phyloP scores from a whole-genome alignment of 2,888 invertebrate genomes.

The Cryptocephalus primarius region DNA sequence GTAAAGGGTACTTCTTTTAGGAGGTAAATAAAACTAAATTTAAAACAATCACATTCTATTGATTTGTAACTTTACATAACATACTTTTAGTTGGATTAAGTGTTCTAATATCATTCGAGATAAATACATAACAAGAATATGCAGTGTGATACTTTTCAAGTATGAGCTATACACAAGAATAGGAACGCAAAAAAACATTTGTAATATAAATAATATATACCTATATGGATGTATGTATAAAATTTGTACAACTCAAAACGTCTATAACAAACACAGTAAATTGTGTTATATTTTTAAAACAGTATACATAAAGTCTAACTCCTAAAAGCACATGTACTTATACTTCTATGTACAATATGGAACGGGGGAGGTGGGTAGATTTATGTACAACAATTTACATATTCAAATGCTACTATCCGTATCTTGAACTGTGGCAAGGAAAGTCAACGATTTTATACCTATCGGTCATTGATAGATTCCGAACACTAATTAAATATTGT shows the following conservation, averaged over 20 bases:
- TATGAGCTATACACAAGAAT: conserved; percentile 14
- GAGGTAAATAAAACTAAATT: conserved; percentile 5
- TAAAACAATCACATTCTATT: conserved; percentile 30
- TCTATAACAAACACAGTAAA: conserved; percentile 9
- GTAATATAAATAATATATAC: conserved; percentile 5
- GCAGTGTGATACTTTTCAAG: conserved; percentile 14
- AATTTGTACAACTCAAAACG: conserved; percentile 14
- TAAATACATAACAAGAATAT: conserved; percentile 19
- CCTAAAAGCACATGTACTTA: conserved; percentile 4
- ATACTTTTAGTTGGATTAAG: conserved; percentile 26
- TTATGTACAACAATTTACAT: too few relatives aligned
- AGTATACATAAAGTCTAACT: conserved; percentile 2
- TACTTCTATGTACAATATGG: too few relatives aligned
- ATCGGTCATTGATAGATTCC: too few relatives aligned
- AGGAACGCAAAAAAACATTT: conserved; percentile 16
- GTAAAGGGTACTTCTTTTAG: too few relatives aligned
- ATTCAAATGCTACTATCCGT: too few relatives aligned
- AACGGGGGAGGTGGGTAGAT: too few relatives aligned
- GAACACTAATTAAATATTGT: too few relatives aligned
- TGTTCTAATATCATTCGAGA: conserved; percentile 18
- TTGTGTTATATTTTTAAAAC: conserved; percentile 4
- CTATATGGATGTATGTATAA: background rate
- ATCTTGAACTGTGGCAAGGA: too few relatives aligned
- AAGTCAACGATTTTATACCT: too few relatives aligned
- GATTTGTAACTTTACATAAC: conserved; percentile 30